phyloP scores from a whole-genome alignment of 2,888 invertebrate genomes.

The Drosophila flavopinicola region DNA sequence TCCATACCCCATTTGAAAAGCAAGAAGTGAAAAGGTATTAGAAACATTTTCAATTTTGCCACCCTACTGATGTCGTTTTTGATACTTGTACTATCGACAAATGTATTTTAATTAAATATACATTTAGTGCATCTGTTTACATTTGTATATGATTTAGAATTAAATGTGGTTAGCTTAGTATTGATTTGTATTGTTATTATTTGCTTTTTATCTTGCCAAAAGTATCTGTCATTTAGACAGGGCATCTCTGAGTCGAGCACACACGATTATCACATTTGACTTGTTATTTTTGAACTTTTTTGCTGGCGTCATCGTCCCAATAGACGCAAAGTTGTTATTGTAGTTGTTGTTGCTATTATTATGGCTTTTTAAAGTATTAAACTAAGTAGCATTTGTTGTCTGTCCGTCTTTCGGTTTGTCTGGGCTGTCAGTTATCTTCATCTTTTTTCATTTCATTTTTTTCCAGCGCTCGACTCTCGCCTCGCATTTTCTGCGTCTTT shows the following conservation, averaged over 20 bases:
- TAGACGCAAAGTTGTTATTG: slow-evolving; percentile 32
- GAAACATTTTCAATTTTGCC: too few relatives aligned
- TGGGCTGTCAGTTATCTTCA: slow-evolving; percentile 32
- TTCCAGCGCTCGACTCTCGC: slow-evolving; percentile 43
- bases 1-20: background rate
- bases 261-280: background rate
- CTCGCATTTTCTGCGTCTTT: slow-evolving; percentile 77
- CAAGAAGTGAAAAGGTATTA: background rate
- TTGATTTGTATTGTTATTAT: too few relatives aligned
- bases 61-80: too few relatives aligned
- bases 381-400: slow-evolving; percentile 67
- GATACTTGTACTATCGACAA: too few relatives aligned
- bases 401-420: slow-evolving; percentile 19
- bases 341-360: slow-evolving; percentile 59
- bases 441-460: slow-evolving; percentile 13
- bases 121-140: too few relatives aligned
- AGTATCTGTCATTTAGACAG: background rate
- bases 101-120: too few relatives aligned
- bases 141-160: too few relatives aligned
- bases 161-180: too few relatives aligned
- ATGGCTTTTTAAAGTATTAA: slow-evolving; percentile 77
- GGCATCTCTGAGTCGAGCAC: background rate
- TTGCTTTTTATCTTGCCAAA: too few relatives aligned
- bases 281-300: slow-evolving; percentile 37
- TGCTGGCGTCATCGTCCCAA: slow-evolving; percentile 57